Percentiles rank a stretch among this genome's conserved stretches.
Evolutionary conservation across 2,888 invertebrate genomes (phyloP).

Genomic region (Acrobasis suavella): DNA sequence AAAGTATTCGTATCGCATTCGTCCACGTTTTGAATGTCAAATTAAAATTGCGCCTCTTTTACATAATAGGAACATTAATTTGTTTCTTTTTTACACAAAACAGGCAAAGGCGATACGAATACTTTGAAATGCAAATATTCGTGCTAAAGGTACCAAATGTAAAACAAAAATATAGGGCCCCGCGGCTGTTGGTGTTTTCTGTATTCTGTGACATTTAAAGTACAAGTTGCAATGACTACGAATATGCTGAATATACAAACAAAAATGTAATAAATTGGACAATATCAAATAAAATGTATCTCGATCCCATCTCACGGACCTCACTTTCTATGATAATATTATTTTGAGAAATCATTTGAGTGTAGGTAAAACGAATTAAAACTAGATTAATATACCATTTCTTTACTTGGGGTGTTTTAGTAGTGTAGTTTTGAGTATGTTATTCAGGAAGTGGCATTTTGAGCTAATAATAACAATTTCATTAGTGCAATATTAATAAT

Average conservation of each 20-base stretch:
- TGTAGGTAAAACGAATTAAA: slow-evolving; percentile 35
- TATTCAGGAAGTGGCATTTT: slow-evolving; percentile 9
- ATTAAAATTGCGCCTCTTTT: no score
- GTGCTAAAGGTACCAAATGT: no score
- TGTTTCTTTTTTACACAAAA: no score
- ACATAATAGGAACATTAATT: no score
- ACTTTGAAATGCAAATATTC: no score
- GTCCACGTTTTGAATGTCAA: no score
- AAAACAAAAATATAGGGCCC: no score
- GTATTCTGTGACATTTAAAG: slow-evolving; percentile 30
- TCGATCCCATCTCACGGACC: slow-evolving; percentile 42
- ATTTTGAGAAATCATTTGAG: slow-evolving; percentile 38
- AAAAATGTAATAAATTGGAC: slow-evolving; percentile 21
- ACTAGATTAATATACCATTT: slow-evolving; percentile 31
- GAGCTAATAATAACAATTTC: not conserved
- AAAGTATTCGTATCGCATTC: no score
- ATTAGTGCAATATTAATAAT: slow-evolving; percentile 9
- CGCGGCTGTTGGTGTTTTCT: not conserved
- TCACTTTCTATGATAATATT: slow-evolving; percentile 44
- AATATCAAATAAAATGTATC: slow-evolving; percentile 23
- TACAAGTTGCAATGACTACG: slow-evolving; percentile 31
- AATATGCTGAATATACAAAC: slow-evolving; percentile 17
- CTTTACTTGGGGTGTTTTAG: slow-evolving; percentile 35
- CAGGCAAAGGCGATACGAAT: no score
- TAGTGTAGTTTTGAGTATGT: slow-evolving; percentile 1